Conservation (phyloP, 1,140 invertebrate genomes). For the Harpegnathos saltator region DNA sequence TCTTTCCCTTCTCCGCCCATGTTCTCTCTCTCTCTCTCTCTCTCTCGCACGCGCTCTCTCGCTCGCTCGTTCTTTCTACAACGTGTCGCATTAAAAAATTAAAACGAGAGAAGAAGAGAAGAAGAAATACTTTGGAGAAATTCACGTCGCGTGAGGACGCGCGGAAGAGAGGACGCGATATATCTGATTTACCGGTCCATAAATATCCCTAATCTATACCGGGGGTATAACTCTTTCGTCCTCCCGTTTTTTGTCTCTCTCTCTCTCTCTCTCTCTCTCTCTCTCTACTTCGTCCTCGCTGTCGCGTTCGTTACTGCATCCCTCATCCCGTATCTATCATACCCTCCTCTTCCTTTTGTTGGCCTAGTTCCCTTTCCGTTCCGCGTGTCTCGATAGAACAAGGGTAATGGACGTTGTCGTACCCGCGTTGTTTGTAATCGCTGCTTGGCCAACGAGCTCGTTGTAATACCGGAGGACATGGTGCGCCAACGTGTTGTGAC, state of each 20-base stretch:
- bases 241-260: conserved; percentile 37
- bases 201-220: conserved; percentile 81
- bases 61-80: no score
- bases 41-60: no score
- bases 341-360: conserved; percentile 48
- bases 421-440: background rate
- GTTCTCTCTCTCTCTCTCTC: background rate
- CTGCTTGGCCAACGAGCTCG: conserved; percentile 24
- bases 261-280: conserved; percentile 52
- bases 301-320: conserved; percentile 59
- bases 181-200: conserved; percentile 81
- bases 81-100: background rate
- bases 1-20: no score
- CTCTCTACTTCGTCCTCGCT: background rate
- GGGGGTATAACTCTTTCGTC: conserved; percentile 54
- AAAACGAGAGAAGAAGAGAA: background rate
- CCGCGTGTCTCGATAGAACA: conserved; percentile 43
- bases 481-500: background rate
- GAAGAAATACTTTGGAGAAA: conserved; percentile 72
- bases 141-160: conserved; percentile 59
- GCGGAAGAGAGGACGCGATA: conserved; percentile 70
- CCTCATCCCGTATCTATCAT: conserved; percentile 29
- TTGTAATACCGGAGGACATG: conserved; percentile 2
- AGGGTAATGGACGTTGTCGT: background rate
- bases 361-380: conserved; percentile 60